Conservation (phyloP, 2,888 invertebrate species). For the Nineta flava region DNA sequence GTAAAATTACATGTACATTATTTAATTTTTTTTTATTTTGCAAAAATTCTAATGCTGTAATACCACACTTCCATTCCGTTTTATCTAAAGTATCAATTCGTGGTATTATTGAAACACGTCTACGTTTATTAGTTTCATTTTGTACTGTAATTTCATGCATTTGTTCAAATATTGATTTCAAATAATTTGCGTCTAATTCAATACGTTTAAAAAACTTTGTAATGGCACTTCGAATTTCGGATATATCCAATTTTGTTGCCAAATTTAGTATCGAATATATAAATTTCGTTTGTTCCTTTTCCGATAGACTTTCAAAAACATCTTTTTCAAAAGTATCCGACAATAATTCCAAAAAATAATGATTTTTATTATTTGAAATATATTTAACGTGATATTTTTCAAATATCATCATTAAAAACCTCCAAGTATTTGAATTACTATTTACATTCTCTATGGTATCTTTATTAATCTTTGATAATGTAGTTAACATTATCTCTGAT, state of each 20-base stretch:
- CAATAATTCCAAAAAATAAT: constrained; percentile 31
- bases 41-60: constrained; percentile 64
- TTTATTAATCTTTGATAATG: constrained; percentile 33
- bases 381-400: constrained; percentile 33
- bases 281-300: constrained; percentile 29
- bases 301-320: constrained; percentile 34
- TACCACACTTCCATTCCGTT: constrained; percentile 60
- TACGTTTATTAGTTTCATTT: constrained; percentile 26
- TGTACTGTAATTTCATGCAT: constrained; percentile 38
- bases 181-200: constrained; percentile 40
- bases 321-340: constrained; percentile 39
- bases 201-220: constrained; percentile 50
- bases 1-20: constrained; percentile 49
- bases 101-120: constrained; percentile 31
- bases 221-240: constrained; percentile 40
- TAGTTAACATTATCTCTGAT: constrained; percentile 17
- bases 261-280: constrained; percentile 36
- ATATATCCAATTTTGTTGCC: constrained; percentile 39
- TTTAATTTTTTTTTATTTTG: constrained; percentile 71
- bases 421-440: constrained; percentile 34
- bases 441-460: constrained; percentile 25
- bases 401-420: constrained; percentile 37
- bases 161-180: constrained; percentile 37
- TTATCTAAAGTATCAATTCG: constrained; percentile 46
- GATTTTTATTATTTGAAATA: constrained; percentile 25